Evolutionary conservation across 1,140 invertebrate species (phyloP), one percentile per base, ranked within the genome.

Genomic region (Megathymus violae): DNA sequence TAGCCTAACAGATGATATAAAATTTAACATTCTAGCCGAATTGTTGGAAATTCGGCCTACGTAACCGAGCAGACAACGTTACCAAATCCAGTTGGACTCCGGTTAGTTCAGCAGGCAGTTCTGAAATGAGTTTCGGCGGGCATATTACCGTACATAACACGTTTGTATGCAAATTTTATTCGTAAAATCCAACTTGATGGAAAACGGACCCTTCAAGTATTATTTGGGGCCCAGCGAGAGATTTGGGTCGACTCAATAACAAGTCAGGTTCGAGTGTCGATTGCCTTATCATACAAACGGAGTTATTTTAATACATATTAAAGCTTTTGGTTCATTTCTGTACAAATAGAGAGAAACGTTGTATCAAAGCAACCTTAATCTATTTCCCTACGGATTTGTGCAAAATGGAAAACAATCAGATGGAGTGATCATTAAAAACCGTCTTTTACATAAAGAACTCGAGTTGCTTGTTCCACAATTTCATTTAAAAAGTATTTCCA

Each of bases 111-210:
- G 47, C 27, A 70, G 59, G 56, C 70, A 74, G 70, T 70, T 75
- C 48, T 54, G 46, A 62, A 69, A 64, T 67, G 69, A 71, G 69
- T 69, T 68, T 67, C 59, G 15, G 47, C 71, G 46, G 54, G 50
- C 54, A 62, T 73, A 82, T 78, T 82, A 74, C 64, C 69, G 64
- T 69, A 74, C 66, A 76, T 78, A 76, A 73, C 69, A 76, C 74
- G 81, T 85, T 85, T 80, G 74, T 84, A 87, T 87, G 84, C 78
- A 78, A 87, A 87, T 87, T 85, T 84, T 78, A 84, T 85, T 77
- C 78, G 68, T 70, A 54, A 82, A 86, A 83, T 83, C 82, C 76
- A 67, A 52, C 71, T 75, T 82, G 78, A 85, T 83, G 80, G 82
- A 83, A 82, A 82, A 72, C 74, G 80, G 74, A 74, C 80, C 78